These are phyloP conservation scores for Oriolus oriolus DNA, from an alignment of 2,113 vertebrate genomes.

Conservation along the genomic window DNA sequence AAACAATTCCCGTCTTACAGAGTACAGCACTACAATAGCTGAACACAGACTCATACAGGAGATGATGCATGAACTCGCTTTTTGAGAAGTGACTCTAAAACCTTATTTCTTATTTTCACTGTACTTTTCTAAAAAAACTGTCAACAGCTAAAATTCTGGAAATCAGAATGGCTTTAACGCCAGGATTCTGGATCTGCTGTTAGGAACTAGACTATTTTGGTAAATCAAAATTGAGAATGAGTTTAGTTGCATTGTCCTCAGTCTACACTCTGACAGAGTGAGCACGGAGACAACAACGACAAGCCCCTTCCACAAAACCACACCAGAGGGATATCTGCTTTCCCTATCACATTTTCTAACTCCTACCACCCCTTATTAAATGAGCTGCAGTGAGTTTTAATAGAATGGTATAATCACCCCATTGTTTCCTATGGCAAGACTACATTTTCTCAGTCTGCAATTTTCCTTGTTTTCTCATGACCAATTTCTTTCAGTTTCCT, in stretches of 20 bases:
- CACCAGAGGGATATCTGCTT: not conserved
- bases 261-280: not conserved
- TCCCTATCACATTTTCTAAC: not conserved
- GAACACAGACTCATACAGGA: not conserved
- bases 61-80: not conserved
- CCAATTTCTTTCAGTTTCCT: not conserved
- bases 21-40: not conserved
- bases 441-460: not conserved
- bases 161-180: not conserved
- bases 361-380: not conserved
- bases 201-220: not conserved
- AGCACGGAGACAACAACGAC: not conserved
- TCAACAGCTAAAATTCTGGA: not conserved
- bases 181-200: not conserved
- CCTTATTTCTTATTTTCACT: not conserved
- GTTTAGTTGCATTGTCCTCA: not conserved
- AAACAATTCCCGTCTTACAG: not conserved
- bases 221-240: not conserved
- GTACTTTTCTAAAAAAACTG: not conserved
- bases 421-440: not conserved
- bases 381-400: not conserved
- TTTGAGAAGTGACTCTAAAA: not conserved
- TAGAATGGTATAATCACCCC: not conserved
- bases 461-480: not conserved
- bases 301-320: not conserved